A percentile compares a stretch with the other conserved stretches of the same genome.
phyloP scores from a whole-genome alignment of 1,140 invertebrate genomes.

The Drosophila bipectinata region DNA sequence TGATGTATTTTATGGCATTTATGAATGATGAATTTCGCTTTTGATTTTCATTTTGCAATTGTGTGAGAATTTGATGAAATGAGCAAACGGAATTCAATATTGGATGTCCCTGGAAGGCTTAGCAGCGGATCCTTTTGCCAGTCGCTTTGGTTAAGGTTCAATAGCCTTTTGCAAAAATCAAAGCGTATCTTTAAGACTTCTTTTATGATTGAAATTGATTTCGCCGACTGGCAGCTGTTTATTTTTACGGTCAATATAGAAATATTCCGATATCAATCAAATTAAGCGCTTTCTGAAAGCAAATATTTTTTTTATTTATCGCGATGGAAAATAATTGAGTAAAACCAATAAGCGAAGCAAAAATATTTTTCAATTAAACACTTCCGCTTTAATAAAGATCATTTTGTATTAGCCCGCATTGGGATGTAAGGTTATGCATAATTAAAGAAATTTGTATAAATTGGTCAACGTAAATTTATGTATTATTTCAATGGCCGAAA shows the following conservation, averaged over 20 bases:
- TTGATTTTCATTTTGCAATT: conserved; percentile 68
- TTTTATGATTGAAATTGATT: conserved; percentile 25
- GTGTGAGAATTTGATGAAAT: conserved; percentile 64
- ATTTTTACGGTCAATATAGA: conserved; percentile 20
- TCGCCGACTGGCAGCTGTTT: conserved; percentile 20
- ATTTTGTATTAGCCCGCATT: conserved; percentile 7
- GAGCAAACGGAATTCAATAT: conserved; percentile 46
- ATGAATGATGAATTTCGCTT: conserved; percentile 75
- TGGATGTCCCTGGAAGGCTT: conserved; percentile 29
- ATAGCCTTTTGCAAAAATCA: conserved; percentile 44
- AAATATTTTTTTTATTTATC: conserved; percentile 19
- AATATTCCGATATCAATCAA: conserved; percentile 46
- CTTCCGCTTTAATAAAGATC: conserved; percentile 10
- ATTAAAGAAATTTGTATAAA: conserved; percentile 20
- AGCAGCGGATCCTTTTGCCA: conserved; percentile 11
- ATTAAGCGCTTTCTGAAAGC: conserved; percentile 14
- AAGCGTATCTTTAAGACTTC: conserved; percentile 24
- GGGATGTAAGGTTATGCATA: conserved; percentile 17
- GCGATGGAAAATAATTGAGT: background rate
- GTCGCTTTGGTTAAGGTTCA: conserved; percentile 45
- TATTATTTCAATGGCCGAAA: conserved; percentile 30
- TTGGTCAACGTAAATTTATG: conserved; percentile 33
- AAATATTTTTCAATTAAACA: conserved; percentile 26
- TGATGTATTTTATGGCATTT: conserved; percentile 55
- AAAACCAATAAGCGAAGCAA: background rate